phyloP scores from a whole-genome alignment of 1,140 invertebrate species.

The Ganaspis sp. region DNA sequence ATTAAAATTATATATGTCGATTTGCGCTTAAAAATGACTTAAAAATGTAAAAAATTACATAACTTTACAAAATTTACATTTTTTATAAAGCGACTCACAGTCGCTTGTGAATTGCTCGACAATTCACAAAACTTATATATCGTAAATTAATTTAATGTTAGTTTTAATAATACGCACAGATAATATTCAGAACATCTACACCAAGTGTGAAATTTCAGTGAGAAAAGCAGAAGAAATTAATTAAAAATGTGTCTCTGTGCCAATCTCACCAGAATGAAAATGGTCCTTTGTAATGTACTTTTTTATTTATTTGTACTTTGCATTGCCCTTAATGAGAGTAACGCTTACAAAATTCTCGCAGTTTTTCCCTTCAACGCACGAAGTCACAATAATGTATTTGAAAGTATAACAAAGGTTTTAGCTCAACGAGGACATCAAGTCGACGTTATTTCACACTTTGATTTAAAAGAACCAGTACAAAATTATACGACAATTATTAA shows the following conservation, averaged over 20 bases:
- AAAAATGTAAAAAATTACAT: no score
- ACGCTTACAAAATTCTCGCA: constrained; percentile 53
- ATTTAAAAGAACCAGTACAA: constrained; percentile 7
- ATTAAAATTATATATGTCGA: no score
- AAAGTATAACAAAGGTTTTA: constrained; percentile 62
- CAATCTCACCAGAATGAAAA: neutral
- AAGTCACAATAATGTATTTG: constrained; percentile 68
- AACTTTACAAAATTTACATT: no score
- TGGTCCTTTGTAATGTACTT: neutral
- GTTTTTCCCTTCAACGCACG: constrained; percentile 60
- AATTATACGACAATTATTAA: constrained; percentile 31
- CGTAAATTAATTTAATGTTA: no score
- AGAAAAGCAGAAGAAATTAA: neutral
- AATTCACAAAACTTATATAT: no score
- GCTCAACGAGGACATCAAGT: constrained; percentile 69
- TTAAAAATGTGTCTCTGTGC: neutral
- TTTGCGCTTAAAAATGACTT: no score
- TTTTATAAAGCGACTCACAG: no score
- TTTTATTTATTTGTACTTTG: neutral
- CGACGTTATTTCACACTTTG: constrained; percentile 55
- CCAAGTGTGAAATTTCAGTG: neutral
- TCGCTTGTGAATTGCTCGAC: no score
- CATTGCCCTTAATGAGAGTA: neutral
- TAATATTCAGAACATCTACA: neutral
- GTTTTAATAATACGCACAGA: no score